Percentiles rank a stretch among this genome's conserved stretches.
Conservation (phyloP, 2,888 invertebrate species). For the Charanyca ferruginea region DNA sequence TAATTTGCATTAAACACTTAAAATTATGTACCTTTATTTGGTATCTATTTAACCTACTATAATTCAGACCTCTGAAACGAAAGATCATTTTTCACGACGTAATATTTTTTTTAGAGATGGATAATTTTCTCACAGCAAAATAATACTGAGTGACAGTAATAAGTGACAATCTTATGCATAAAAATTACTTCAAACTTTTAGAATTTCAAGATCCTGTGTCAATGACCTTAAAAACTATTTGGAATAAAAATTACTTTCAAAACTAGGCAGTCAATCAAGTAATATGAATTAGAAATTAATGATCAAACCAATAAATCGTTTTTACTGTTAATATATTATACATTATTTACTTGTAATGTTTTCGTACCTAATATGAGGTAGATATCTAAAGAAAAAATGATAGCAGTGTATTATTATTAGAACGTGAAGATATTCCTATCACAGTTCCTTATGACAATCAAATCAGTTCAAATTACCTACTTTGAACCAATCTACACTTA, state of each 20-base stretch:
- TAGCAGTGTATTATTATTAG: background rate
- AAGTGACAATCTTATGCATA: too few species aligned
- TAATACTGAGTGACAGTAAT: too few species aligned
- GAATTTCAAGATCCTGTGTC: background rate
- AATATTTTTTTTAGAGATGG: too few species aligned
- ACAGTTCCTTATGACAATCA: conserved; percentile 2
- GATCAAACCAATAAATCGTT: background rate
- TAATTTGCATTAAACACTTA: too few species aligned
- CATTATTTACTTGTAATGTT: background rate
- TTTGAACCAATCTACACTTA: too few species aligned
- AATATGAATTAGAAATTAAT: background rate
- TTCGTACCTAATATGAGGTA: background rate
- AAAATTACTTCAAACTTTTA: too few species aligned
- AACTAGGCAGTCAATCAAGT: background rate
- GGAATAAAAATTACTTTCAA: background rate
- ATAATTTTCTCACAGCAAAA: too few species aligned
- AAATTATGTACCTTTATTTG: too few species aligned
- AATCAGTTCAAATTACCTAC: background rate
- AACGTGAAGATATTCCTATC: conserved; percentile 7
- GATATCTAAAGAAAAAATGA: conserved; percentile 12
- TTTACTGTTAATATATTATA: background rate
- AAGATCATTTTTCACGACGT: too few species aligned
- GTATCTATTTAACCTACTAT: too few species aligned
- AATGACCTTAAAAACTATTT: background rate
- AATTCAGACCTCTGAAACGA: too few species aligned